Percentiles rank a stretch among this genome's conserved stretches.
phyloP scores from a whole-genome alignment of 2,888 invertebrate genomes.

The Apotomis turbidana region DNA sequence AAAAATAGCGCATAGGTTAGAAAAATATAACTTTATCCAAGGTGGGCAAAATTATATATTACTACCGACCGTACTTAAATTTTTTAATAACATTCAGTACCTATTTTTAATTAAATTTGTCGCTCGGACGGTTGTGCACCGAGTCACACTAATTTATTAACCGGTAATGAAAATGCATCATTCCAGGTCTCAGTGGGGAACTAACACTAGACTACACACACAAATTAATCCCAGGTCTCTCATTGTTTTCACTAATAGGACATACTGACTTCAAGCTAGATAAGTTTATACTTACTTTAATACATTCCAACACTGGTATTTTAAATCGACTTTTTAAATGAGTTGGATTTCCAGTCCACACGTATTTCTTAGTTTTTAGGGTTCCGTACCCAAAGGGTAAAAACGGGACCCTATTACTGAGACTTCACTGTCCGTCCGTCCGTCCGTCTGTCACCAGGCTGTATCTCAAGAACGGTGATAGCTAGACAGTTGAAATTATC shows the following conservation, averaged over 20 bases:
- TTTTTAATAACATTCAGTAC: neutral
- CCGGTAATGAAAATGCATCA: constrained; percentile 38
- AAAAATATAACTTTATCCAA: too few species aligned
- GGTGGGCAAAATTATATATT: neutral
- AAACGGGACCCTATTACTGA: too few species aligned
- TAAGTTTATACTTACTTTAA: neutral
- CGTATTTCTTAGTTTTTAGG: too few species aligned
- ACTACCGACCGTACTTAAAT: neutral
- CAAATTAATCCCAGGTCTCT: neutral
- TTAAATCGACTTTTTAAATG: too few species aligned
- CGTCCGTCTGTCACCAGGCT: too few species aligned
- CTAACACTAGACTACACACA: constrained; percentile 1
- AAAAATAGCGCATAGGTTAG: too few species aligned
- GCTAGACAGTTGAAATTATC: too few species aligned
- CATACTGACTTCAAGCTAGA: neutral
- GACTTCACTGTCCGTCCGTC: too few species aligned
- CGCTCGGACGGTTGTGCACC: constrained; percentile 1
- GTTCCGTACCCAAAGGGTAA: too few species aligned
- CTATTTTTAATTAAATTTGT: constrained; percentile 30
- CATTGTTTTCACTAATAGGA: neutral
- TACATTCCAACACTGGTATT: too few species aligned
- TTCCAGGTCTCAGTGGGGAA: constrained; percentile 18
- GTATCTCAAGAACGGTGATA: too few species aligned
- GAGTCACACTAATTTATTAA: constrained; percentile 32
- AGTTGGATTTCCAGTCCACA: too few species aligned